Percentiles rank a stretch among this genome's conserved stretches.
Conservation (phyloP, 1,140 invertebrate genomes). For the Pseudomyrmex dendroicus region DNA sequence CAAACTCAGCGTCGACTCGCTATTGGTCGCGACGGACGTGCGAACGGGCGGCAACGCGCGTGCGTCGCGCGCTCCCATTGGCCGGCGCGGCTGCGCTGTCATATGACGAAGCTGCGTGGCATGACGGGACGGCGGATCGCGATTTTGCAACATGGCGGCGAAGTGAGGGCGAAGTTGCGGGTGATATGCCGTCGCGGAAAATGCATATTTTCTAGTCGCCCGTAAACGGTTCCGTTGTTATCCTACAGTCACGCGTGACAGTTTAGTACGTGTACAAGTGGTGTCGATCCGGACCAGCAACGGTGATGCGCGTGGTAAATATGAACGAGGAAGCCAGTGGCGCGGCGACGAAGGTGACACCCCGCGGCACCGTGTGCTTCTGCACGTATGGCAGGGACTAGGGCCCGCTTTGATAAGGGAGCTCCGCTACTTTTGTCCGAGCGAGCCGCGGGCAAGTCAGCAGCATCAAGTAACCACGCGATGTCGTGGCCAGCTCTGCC, state of each 20-base stretch:
- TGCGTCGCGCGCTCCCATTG: slow-evolving; percentile 66
- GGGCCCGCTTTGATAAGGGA: slow-evolving; percentile 73
- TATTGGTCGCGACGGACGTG: slow-evolving; percentile 25
- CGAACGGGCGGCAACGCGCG: slow-evolving; percentile 6
- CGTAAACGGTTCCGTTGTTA: slow-evolving; percentile 60
- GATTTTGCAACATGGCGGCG: slow-evolving; percentile 82
- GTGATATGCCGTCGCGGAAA: slow-evolving; percentile 76
- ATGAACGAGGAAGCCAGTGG: slow-evolving; percentile 74
- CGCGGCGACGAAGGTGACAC: slow-evolving; percentile 79
- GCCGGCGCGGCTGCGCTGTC: slow-evolving; percentile 74
- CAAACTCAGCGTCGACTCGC: slow-evolving; percentile 48
- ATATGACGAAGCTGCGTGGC: slow-evolving; percentile 80
- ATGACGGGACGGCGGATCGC: slow-evolving; percentile 78
- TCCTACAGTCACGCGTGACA: slow-evolving; percentile 47
- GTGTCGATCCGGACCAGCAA: slow-evolving; percentile 10
- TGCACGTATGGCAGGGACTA: slow-evolving; percentile 81
- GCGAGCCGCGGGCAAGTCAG: slow-evolving; percentile 36
- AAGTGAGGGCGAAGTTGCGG: slow-evolving; percentile 78
- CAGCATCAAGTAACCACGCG: slow-evolving; percentile 61
- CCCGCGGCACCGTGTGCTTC: slow-evolving; percentile 74
- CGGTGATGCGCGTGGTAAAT: slow-evolving; percentile 73
- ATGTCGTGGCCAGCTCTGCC: slow-evolving; percentile 68
- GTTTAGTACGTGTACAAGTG: slow-evolving; percentile 65
- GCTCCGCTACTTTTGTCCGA: slow-evolving; percentile 58
- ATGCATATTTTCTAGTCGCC: slow-evolving; percentile 78